Base-by-base conservation (phyloP, 2,113 vertebrate species). In the Toxostoma redivivum region DNA sequence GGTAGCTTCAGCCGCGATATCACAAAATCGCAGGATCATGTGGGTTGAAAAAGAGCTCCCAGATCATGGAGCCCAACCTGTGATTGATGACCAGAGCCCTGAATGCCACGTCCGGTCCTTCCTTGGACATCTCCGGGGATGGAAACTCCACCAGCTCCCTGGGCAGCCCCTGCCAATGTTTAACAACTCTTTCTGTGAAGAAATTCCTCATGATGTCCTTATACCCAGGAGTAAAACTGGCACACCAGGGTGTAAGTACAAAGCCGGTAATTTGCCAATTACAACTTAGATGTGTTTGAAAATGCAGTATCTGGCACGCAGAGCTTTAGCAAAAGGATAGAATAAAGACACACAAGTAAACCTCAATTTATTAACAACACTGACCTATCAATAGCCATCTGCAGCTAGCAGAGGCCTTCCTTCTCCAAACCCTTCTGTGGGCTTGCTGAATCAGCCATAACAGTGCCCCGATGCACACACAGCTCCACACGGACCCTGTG, bases 391-490 rank as follows among this genome's bases (percentile, higher is more conserved):
- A 5, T 47, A 61, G 60, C 60, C 60, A 25, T 15, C 24, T 51
- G 24, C n/a, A 27, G 13, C 10, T 23, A 19, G 37, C 61, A 74
- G 66, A 37, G 48, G 38, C 47, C 2, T 1, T 9, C 33, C 23
- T 80, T 35, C n/a, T n/a, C 37, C 40, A 56, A 10, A 27, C 17
- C 33, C 42, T 22, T 40, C 57, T 2, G 0, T 5, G 2, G 38
- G 53, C 25, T 80, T 64, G 53, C 77, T 54, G 35, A 15, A 9
- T 50, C 10, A 67, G 16, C 51, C 35, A 1, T 15, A 11, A 2
- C 33, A 9, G 4, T 38, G 9, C 15, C 38, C 38, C 1, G 0
- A 0, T 1, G 8, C 31, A 1, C 1, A 5, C 61, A 40, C 65
- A 30, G 54, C 70, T 5, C 5, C 45, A 10, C 76, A 7, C 0